Conservation (phyloP, 2,113 vertebrate species). For the Corydoras maculifer region DNA sequence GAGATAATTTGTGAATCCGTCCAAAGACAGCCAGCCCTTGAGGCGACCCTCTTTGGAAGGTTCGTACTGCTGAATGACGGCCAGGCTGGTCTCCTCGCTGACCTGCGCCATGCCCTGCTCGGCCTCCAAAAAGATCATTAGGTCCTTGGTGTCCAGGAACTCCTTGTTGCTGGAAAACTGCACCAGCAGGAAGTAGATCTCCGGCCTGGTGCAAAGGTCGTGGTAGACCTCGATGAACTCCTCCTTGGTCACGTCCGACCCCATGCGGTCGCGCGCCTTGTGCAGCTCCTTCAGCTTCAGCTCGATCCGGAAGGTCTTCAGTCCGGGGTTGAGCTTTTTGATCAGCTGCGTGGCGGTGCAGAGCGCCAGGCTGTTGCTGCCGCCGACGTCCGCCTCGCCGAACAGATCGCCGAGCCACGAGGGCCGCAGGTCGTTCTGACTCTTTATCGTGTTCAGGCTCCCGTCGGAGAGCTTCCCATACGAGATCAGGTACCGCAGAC, state of each 20-base stretch:
- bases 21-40: conserved; percentile 88
- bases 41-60: conserved; percentile 86
- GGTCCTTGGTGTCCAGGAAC: conserved; percentile 91
- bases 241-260: conserved; percentile 77
- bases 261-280: conserved; percentile 81
- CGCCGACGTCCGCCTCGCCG: conserved; percentile 70
- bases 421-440: conserved; percentile 89
- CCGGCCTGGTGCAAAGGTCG: conserved; percentile 92
- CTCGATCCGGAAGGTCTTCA: conserved; percentile 92
- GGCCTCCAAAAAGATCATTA: conserved; percentile 97
- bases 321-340: conserved; percentile 84
- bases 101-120: conserved; percentile 94
- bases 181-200: conserved; percentile 97
- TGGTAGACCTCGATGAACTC: conserved; percentile 97
- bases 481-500: conserved; percentile 90
- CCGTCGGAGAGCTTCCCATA: conserved; percentile 77
- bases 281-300: conserved; percentile 95
- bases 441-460: conserved; percentile 90
- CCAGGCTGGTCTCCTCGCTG: conserved; percentile 87
- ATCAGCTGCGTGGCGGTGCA: conserved; percentile 83
- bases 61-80: conserved; percentile 88
- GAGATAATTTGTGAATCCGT: conserved; percentile 93
- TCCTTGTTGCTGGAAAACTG: conserved; percentile 99
- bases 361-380: conserved; percentile 72
- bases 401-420: conserved; percentile 92